phyloP scores from a whole-genome alignment of 2,797 vertebrate species.

The Leontocebus nigricollis region DNA sequence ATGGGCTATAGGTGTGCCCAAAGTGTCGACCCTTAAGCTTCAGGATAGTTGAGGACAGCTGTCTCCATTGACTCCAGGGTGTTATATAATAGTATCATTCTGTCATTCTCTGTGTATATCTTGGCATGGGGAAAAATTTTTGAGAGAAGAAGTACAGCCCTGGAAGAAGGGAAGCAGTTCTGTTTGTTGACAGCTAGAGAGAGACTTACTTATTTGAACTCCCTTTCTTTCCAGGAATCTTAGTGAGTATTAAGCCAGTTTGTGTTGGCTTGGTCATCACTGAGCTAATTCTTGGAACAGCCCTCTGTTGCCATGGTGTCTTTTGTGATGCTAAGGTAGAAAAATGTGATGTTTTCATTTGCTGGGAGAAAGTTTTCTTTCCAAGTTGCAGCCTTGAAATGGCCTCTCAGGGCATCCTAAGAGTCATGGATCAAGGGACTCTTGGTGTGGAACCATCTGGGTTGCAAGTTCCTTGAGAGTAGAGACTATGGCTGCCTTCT shows the following conservation, averaged over 20 bases:
- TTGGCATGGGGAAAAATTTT: slow-evolving; percentile 10
- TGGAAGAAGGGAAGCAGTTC: slow-evolving; percentile 34
- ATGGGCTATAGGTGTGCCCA: neutral
- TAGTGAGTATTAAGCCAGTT: slow-evolving; percentile 18
- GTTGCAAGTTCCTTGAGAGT: slow-evolving; percentile 25
- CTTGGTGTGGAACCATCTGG: neutral
- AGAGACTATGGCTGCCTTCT: slow-evolving; percentile 4
- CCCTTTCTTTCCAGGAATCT: slow-evolving; percentile 51
- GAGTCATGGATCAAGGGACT: neutral
- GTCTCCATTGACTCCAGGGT: neutral
- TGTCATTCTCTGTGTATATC: neutral
- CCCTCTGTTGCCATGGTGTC: slow-evolving; percentile 43
- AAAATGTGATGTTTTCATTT: slow-evolving; percentile 59
- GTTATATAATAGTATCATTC: neutral
- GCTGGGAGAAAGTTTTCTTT: slow-evolving; percentile 27
- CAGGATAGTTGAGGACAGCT: neutral
- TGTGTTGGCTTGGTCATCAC: slow-evolving; percentile 50
- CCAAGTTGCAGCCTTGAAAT: slow-evolving; percentile 21
- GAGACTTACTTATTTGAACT: slow-evolving; percentile 62
- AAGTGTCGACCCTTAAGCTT: neutral
- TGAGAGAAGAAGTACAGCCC: neutral
- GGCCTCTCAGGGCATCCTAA: neutral
- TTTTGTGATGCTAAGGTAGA: slow-evolving; percentile 50
- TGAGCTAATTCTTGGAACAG: slow-evolving; percentile 61
- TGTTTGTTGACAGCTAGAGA: slow-evolving; percentile 41